Base-by-base conservation (phyloP, 2,113 vertebrate genomes). In the Sisor rabdophorus region DNA sequence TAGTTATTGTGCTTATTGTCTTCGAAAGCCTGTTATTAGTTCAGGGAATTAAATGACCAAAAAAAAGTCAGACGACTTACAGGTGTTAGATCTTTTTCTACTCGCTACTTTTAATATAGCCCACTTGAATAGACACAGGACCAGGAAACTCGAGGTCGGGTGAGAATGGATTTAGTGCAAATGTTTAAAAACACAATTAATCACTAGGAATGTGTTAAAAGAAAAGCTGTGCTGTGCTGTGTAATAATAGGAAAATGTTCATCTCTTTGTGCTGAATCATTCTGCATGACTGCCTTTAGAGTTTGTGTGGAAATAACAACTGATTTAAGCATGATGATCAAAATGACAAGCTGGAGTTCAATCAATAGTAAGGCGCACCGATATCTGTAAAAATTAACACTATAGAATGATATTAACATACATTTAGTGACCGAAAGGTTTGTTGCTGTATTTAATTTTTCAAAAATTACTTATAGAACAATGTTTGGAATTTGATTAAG, bases 1-100 rank as follows among this genome's bases (percentile, higher is more conserved):
- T 86, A 85, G 84, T 88, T 84, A 90, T 90, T 90, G 89, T 91
- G 83, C 78, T 86, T 85, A 89, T 91, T 91, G 92, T 92, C 86
- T 91, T 86, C 88, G 82, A 84, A 85, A 86, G 86, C 81, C 85
- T 89, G 87, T 89, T 91, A 88, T 91, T 90, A 89, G 87, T 40
- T 52, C 78, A 77, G 76, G 76, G 89, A 88, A 90, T 91, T 86
- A 85, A 87, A 84, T 89, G 88, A 88, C 84, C 17, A 74, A 78
- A 73, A 86, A 85, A 90, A 77, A 85, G 83, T 78, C 79, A 78
- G 81, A 86, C 79, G 84, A 82, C 84, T 85, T 85, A 84, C 73
- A 87, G 61, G 75, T 81, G 78, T 79, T 75, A 85, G 80, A 78
- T 76, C 1, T 76, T 58, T 80, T 48, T 76, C 81, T 82, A 75